Percentiles rank a stretch among this genome's conserved stretches.
Evolutionary conservation across 2,888 invertebrate species (phyloP).

Genomic region (Nematopogon swammerdamellus): DNA sequence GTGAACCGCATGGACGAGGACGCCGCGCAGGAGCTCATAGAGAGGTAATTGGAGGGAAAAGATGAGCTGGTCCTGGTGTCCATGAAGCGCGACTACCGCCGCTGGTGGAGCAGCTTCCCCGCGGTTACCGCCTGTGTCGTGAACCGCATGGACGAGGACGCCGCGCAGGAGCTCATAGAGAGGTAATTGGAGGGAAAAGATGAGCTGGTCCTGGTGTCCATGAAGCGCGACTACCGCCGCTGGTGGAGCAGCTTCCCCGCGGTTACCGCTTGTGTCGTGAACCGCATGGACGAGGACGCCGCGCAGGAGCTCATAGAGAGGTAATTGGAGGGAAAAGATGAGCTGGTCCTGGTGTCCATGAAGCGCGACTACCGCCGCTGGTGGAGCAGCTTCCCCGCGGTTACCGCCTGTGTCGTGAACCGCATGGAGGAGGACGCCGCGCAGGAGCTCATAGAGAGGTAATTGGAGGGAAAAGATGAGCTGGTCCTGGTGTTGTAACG

Average conservation of each 20-base stretch:
- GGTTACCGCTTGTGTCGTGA: constrained; percentile 39
- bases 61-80: constrained; percentile 44
- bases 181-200: constrained; percentile 14
- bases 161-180: constrained; percentile 26
- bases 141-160: constrained; percentile 29
- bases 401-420: too few relatives aligned
- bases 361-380: too few relatives aligned
- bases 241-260: constrained; percentile 48
- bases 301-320: constrained; percentile 25
- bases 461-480: too few relatives aligned
- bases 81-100: constrained; percentile 37
- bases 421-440: too few relatives aligned
- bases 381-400: too few relatives aligned
- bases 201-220: constrained; percentile 44
- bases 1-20: constrained; percentile 29
- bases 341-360: too few relatives aligned
- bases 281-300: constrained; percentile 28
- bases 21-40: constrained; percentile 26
- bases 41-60: constrained; percentile 15
- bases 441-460: too few relatives aligned
- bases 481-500: too few relatives aligned
- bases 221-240: constrained; percentile 38
- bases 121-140: constrained; percentile 44
- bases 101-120: constrained; percentile 43
- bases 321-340: too few relatives aligned